Conservation (phyloP, 2,888 invertebrate genomes). For the Ommatoiulus sabulosus region DNA sequence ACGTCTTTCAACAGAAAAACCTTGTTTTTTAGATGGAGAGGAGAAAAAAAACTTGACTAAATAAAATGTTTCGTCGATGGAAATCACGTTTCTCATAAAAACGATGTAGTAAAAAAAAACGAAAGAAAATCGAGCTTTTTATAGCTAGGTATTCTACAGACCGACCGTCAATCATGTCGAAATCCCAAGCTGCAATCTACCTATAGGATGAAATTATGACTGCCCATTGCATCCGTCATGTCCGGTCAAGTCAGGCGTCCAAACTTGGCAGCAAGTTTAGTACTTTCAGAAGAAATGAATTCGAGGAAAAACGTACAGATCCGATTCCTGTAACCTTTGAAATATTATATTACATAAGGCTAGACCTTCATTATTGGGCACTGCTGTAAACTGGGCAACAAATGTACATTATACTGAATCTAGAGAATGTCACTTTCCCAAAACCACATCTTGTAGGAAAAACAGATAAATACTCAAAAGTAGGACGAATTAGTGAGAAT, state of each 20-base stretch:
- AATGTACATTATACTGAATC: neutral
- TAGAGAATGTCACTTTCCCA: no score
- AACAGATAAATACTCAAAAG: no score
- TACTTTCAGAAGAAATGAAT: neutral
- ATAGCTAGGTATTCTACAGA: neutral
- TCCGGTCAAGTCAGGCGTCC: neutral
- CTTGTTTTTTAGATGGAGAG: neutral
- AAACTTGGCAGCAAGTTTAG: neutral
- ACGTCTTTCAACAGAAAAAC: slow-evolving; percentile 37
- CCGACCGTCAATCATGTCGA: neutral
- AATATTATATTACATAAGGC: neutral
- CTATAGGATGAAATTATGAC: slow-evolving; percentile 28
- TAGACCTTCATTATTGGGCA: neutral
- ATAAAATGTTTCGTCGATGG: slow-evolving; percentile 43
- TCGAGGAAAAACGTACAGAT: neutral
- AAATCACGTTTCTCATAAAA: slow-evolving; percentile 36
- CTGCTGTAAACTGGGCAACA: neutral
- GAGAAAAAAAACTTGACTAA: neutral
- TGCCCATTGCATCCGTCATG: slow-evolving; percentile 30
- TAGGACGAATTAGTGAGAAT: no score
- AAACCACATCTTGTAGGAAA: no score
- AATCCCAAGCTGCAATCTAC: slow-evolving; percentile 3
- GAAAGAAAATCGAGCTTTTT: slow-evolving; percentile 33
- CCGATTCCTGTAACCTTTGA: neutral
- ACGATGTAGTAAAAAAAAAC: slow-evolving; percentile 3